Evolutionary conservation across 2,888 invertebrate genomes (phyloP), one percentile per base, ranked within the genome.

Genomic region (Ectobius pallidus): DNA sequence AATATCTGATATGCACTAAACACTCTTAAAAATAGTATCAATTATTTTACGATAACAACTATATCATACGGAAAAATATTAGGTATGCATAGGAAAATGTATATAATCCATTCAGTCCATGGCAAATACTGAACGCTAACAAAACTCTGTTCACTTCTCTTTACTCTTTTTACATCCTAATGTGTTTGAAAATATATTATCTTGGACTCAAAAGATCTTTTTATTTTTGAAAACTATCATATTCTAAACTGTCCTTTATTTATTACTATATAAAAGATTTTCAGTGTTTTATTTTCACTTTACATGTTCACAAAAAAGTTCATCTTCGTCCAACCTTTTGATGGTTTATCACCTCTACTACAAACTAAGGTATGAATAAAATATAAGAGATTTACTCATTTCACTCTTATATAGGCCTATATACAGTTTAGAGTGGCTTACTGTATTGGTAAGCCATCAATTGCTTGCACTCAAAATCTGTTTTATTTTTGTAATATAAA

Each of bases 161-260:
- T 3, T 14, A 46, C n/a, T 11, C 16, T n/a, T 30, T 32, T 6
- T 25, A 58, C 14, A 32, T n/a, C n/a, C n/a, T n/a, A n/a, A n/a
- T n/a, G n/a, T 11, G 14, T 30, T 58, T 58, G 16, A 58, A 58
- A 58, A 58, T 58, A 58, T 22, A 58, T 30, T 30, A n/a, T 58
- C 30, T 14, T 58, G 58, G 16, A 25, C n/a, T 58, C n/a, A 30
- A n/a, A 58, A 27, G 14, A 14, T 9, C n/a, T 30, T 30, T 30
- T 30, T 18, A 14, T n/a, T 58, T 18, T 1, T 30, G 27, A 58
- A 58, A 58, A 30, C 58, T 58, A n/a, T 30, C 16, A 7, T 3
- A 27, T 30, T 30, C 25, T 16, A 30, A 58, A 14, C 27, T 30
- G 16, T 34, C 34, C 34, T 34, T 34, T 34, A 34, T 34, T 6